These are phyloP conservation scores for Plodia interpunctella DNA, from an alignment of 1,140 invertebrate species.

Conservation along the genomic window DNA sequence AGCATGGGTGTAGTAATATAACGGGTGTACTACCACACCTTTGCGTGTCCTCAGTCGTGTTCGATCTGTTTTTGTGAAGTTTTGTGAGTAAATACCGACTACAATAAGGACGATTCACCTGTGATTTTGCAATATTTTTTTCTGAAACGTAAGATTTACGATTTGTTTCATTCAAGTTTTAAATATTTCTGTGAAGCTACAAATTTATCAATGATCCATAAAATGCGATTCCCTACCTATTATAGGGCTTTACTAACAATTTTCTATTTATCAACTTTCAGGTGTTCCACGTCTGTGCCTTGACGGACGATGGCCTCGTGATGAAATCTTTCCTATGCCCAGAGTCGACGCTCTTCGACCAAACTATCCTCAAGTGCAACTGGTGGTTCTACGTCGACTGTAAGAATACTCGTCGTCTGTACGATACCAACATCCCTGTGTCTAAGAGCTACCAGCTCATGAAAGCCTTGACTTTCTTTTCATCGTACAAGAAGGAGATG, in stretches of 20 bases:
- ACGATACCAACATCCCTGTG: conserved; percentile 92
- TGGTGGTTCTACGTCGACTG: conserved; percentile 96
- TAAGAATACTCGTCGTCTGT: conserved; percentile 85
- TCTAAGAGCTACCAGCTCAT: conserved; percentile 94
- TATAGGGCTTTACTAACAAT: too few species aligned
- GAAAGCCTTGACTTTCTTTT: conserved; percentile 92
- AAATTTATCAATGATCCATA: background rate
- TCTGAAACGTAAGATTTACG: too few species aligned
- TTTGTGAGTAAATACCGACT: too few species aligned
- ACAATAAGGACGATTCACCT: too few species aligned
- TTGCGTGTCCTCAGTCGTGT: too few species aligned
- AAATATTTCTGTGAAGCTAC: too few species aligned
- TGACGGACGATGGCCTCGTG: conserved; percentile 91
- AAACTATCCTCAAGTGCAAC: conserved; percentile 92
- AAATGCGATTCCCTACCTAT: background rate
- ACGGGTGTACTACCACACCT: too few species aligned
- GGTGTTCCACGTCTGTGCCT: conserved; percentile 93
- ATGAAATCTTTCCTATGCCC: conserved; percentile 94
- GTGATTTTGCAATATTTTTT: too few species aligned
- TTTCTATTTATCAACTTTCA: conserved; percentile 57
- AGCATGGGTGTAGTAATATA: too few species aligned
- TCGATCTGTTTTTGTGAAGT: too few species aligned
- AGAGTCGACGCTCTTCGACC: conserved; percentile 92
- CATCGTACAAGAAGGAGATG: conserved; percentile 84
- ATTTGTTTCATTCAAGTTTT: too few species aligned